Conservation (phyloP, 2,797 vertebrate genomes). For the Catostomus latipinnis region DNA sequence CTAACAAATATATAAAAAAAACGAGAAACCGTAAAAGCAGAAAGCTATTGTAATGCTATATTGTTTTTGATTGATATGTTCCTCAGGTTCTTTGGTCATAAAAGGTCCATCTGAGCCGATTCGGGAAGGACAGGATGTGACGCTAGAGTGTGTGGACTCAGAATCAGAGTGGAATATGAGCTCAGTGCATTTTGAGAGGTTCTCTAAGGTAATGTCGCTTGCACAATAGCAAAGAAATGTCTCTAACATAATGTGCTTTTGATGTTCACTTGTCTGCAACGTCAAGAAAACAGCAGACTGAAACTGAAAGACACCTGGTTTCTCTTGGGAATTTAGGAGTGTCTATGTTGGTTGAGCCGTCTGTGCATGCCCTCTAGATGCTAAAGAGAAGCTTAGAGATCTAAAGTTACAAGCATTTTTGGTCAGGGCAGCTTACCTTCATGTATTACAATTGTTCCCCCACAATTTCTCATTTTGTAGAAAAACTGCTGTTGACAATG, state of each 20-base stretch:
- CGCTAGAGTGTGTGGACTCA: conserved; percentile 74
- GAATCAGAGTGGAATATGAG: conserved; percentile 72
- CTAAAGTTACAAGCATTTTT: conserved; percentile 3
- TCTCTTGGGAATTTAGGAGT: conserved; percentile 11
- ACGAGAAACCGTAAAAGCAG: not conserved
- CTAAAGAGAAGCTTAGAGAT: not conserved
- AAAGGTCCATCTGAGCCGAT: conserved; percentile 70
- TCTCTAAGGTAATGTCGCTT: conserved; percentile 67
- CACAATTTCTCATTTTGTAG: conserved; percentile 1
- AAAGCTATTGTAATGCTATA: not conserved
- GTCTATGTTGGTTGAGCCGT: not conserved
- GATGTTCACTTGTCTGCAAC: not conserved
- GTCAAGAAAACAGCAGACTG: conserved; percentile 7
- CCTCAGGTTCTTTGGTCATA: conserved; percentile 73
- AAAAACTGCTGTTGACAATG: not conserved
- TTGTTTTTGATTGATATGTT: conserved; percentile 20
- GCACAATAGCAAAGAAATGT: not conserved
- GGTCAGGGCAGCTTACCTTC: not conserved
- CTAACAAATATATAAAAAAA: not conserved
- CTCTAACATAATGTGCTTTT: not conserved
- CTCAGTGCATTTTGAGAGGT: conserved; percentile 76
- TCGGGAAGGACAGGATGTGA: conserved; percentile 70
- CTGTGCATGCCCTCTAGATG: not conserved
- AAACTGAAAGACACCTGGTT: conserved; percentile 1
- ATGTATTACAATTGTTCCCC: not conserved